A percentile compares a stretch with the other conserved stretches of the same genome.
Conservation (phyloP, 1,140 invertebrate genomes). For the Drosophila rhopaloa region DNA sequence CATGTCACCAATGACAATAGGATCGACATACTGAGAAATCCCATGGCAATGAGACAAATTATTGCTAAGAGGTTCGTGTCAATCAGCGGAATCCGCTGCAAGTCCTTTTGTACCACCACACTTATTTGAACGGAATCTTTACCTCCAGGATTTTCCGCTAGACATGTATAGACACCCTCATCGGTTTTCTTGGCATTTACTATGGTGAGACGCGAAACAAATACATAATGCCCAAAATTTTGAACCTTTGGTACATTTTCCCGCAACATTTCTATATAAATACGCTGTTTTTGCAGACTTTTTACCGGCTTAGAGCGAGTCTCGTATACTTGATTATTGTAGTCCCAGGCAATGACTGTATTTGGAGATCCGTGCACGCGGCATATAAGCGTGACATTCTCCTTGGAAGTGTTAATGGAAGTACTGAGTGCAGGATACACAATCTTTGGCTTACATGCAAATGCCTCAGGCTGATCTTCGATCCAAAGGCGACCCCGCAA, state of each 20-base stretch:
- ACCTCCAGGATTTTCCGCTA: conserved; percentile 93
- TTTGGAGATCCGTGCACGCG: conserved; percentile 90
- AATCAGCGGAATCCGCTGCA: conserved; percentile 8
- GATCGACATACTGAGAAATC: conserved; percentile 59
- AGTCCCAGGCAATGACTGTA: conserved; percentile 90
- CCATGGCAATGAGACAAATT: conserved; percentile 60
- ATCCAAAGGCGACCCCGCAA: conserved; percentile 89
- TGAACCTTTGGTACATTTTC: conserved; percentile 45
- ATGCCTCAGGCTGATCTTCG: conserved; percentile 88
- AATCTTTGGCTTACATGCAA: conserved; percentile 93
- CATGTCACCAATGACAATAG: conserved; percentile 60
- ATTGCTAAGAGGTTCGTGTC: conserved; percentile 58
- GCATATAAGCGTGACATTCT: conserved; percentile 90
- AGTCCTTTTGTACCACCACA: conserved; percentile 48
- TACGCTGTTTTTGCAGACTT: conserved; percentile 38
- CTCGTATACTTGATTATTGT: conserved; percentile 85
- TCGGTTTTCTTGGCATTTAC: conserved; percentile 89
- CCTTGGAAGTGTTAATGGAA: conserved; percentile 86
- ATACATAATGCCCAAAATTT: conserved; percentile 50
- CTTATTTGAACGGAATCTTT: conserved; percentile 88
- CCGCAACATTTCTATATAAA: conserved; percentile 63
- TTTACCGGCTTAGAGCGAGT: not conserved
- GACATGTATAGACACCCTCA: conserved; percentile 93
- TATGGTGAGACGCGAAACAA: conserved; percentile 89
- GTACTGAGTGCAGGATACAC: conserved; percentile 86